Conservation (phyloP, 2,888 invertebrate genomes). For the Oxycera nigricornis region DNA sequence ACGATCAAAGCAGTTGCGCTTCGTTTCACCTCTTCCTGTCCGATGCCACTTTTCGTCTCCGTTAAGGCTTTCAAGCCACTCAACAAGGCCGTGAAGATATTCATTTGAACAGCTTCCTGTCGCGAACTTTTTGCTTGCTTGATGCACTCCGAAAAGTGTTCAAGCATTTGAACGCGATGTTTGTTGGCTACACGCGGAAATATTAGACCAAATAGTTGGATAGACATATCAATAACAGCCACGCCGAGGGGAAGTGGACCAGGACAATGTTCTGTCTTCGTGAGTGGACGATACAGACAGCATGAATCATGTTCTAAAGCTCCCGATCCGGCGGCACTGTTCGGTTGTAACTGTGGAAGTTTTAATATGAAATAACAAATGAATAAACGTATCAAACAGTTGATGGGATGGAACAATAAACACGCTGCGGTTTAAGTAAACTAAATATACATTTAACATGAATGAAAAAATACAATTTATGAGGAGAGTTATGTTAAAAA, state of each 20-base stretch:
- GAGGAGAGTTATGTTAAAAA: too few relatives aligned
- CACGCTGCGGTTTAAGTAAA: too few relatives aligned
- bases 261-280: constrained; percentile 64
- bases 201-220: constrained; percentile 89
- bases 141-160: constrained; percentile 95
- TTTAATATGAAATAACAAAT: too few relatives aligned
- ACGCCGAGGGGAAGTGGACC: constrained; percentile 92
- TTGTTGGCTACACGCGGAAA: constrained; percentile 95
- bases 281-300: constrained; percentile 79
- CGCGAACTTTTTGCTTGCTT: constrained; percentile 90
- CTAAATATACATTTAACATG: too few relatives aligned
- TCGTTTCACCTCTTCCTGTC: constrained; percentile 89
- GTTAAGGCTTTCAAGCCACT: constrained; percentile 87
- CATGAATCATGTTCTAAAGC: constrained; percentile 97
- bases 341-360: constrained; percentile 88
- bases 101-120: constrained; percentile 95
- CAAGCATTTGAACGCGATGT: constrained; percentile 95
- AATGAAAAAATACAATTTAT: too few relatives aligned
- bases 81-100: constrained; percentile 92
- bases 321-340: constrained; percentile 94
- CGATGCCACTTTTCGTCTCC: constrained; percentile 84
- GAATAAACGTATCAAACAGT: too few relatives aligned
- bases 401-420: too few relatives aligned
- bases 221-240: constrained; percentile 94
- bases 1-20: constrained; percentile 82